Evolutionary conservation across 2,888 invertebrate species (phyloP).

Genomic region (Drosophila stalkeri): DNA sequence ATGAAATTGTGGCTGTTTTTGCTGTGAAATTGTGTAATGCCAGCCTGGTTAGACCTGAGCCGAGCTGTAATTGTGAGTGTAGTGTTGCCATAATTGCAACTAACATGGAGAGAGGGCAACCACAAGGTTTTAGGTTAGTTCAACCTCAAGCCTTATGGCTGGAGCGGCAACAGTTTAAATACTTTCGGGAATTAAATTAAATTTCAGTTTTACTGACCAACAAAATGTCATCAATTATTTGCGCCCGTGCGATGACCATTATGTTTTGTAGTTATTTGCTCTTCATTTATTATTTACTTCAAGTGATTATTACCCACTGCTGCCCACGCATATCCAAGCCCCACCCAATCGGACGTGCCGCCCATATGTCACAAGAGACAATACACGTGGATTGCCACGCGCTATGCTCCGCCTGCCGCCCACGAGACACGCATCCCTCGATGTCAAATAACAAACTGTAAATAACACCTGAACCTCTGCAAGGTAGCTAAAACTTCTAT

Average conservation of each 20-base stretch:
- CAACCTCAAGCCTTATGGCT: neutral
- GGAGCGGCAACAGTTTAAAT: neutral
- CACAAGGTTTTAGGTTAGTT: constrained; percentile 3
- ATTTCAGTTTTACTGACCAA: constrained; percentile 5
- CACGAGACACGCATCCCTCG: neutral
- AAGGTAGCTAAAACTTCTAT: constrained; percentile 1
- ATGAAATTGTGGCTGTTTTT: constrained; percentile 36
- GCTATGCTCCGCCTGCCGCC: constrained; percentile 12
- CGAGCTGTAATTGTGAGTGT: constrained; percentile 24
- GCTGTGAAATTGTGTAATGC: constrained; percentile 37
- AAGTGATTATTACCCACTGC: constrained; percentile 24
- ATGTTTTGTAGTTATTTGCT: constrained; percentile 4
- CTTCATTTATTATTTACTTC: constrained; percentile 52
- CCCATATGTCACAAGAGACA: constrained; percentile 33
- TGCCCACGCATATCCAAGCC: constrained; percentile 25
- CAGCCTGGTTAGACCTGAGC: constrained; percentile 10
- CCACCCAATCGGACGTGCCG: constrained; percentile 17
- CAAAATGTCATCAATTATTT: constrained; percentile 16
- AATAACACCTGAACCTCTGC: constrained; percentile 4
- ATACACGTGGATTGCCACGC: constrained; percentile 64
- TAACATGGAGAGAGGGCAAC: neutral
- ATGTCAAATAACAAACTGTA: constrained; percentile 3
- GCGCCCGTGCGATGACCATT: constrained; percentile 7
- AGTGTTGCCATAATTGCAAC: constrained; percentile 29
- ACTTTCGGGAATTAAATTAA: neutral